Percentiles rank a stretch among this genome's conserved stretches.
Conservation (phyloP, 2,888 invertebrate genomes). For the Harpalus rufipes region DNA sequence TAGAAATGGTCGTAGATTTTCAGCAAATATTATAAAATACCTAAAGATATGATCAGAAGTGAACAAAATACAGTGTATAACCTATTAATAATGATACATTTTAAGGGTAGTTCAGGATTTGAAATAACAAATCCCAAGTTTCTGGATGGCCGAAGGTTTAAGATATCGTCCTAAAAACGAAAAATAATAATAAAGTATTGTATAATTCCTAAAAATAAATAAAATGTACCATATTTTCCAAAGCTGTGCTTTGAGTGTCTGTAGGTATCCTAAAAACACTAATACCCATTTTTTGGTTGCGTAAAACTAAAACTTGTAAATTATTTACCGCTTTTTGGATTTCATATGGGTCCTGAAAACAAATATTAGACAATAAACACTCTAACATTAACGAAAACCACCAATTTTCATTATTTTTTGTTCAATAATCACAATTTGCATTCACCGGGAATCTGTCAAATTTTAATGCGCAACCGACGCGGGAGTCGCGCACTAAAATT, state of each 20-base stretch:
- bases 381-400: too few species aligned
- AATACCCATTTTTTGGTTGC: conserved; percentile 87
- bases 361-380: too few species aligned
- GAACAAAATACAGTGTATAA: conserved; percentile 79
- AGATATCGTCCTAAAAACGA: conserved; percentile 78
- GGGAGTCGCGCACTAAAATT: too few species aligned
- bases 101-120: conserved; percentile 82
- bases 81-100: conserved; percentile 81
- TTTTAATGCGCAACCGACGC: too few species aligned
- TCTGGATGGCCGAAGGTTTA: conserved; percentile 78
- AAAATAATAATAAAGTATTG: too few species aligned
- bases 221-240: conserved; percentile 77
- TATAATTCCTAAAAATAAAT: too few species aligned
- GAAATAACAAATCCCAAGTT: conserved; percentile 80
- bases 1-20: too few species aligned
- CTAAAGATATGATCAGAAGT: conserved; percentile 76
- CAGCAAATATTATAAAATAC: conserved; percentile 70
- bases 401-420: too few species aligned
- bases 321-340: conserved; percentile 81
- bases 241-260: conserved; percentile 72
- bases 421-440: too few species aligned
- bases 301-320: conserved; percentile 83
- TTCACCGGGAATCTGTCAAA: too few species aligned
- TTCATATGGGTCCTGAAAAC: conserved; percentile 76
- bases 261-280: conserved; percentile 79